phyloP scores from a whole-genome alignment of 2,797 vertebrate species.

The Pangasius macronema region DNA sequence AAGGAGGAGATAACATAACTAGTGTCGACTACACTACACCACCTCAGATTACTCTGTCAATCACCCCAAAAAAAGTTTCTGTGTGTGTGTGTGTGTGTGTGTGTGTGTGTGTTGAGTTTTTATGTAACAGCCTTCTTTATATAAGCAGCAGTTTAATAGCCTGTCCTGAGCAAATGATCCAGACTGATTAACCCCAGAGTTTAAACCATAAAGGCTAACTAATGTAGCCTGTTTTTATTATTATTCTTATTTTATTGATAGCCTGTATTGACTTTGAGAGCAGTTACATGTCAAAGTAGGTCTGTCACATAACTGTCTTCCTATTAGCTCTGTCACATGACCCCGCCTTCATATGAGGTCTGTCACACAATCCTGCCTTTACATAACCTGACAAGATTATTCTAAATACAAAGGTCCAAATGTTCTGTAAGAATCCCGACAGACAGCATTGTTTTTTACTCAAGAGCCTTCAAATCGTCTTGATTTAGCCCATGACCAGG shows the following conservation, averaged over 20 bases:
- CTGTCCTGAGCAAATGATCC: neutral
- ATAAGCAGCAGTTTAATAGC: slow-evolving; percentile 31
- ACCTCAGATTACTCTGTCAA: neutral
- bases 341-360: neutral
- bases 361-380: slow-evolving; percentile 14
- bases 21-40: neutral
- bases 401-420: neutral
- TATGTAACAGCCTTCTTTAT: slow-evolving; percentile 46
- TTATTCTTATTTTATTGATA: neutral
- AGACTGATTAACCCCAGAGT: neutral
- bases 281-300: slow-evolving; percentile 10
- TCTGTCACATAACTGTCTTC: neutral
- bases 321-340: slow-evolving; percentile 22
- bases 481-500: neutral
- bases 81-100: neutral
- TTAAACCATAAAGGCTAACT: neutral
- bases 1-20: slow-evolving; percentile 13
- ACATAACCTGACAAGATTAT: slow-evolving; percentile 21
- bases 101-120: neutral
- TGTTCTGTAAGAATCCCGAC: neutral
- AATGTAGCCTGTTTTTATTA: neutral
- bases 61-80: neutral
- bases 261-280: neutral
- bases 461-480: neutral
- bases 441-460: neutral